phyloP scores from a whole-genome alignment of 2,113 vertebrate species.

The Penelope pileata region DNA sequence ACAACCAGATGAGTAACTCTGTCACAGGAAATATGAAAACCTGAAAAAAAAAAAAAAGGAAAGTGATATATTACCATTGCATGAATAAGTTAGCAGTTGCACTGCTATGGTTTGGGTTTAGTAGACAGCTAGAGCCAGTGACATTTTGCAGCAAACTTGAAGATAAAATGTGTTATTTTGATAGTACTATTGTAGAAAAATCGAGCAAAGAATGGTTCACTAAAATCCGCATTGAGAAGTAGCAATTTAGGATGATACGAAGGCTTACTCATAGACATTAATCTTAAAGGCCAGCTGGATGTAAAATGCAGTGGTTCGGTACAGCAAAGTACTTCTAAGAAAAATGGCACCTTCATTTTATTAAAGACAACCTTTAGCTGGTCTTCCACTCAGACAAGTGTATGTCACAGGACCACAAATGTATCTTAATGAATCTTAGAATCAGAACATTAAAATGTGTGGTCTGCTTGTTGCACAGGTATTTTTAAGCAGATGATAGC shows the following conservation, averaged over 20 bases:
- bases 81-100: background rate
- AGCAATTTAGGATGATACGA: background rate
- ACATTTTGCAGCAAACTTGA: background rate
- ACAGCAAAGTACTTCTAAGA: background rate
- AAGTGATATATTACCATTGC: background rate
- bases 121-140: background rate
- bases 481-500: background rate
- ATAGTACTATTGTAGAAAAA: background rate
- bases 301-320: background rate
- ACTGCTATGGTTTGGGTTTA: background rate
- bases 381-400: background rate
- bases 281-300: background rate
- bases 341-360: background rate
- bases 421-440: background rate
- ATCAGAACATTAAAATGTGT: background rate
- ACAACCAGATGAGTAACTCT: background rate
- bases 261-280: accelerated
- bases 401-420: background rate
- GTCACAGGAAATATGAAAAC: background rate
- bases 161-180: background rate
- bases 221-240: background rate
- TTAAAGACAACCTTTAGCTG: background rate
- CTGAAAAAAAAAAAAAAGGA: background rate
- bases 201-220: background rate
- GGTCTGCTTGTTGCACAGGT: background rate